phyloP scores from a whole-genome alignment of 2,797 vertebrate species.

The Astyanax mexicanus region DNA sequence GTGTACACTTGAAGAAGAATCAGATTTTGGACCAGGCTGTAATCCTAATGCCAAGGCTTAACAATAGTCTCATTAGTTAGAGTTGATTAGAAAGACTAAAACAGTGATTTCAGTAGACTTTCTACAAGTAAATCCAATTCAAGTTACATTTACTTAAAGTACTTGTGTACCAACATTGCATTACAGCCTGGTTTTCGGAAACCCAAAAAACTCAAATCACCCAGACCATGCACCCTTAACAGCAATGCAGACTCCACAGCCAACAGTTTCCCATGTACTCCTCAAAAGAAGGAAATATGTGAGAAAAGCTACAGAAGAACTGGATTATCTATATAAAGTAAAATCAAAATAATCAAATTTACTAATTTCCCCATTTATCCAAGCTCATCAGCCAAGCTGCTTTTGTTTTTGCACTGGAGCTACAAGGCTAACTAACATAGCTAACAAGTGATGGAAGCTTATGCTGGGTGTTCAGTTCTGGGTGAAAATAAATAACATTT shows the following conservation, averaged over 20 bases:
- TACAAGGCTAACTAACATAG: neutral
- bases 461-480: no score
- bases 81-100: no score
- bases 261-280: neutral
- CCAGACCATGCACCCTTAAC: conserved; percentile 73
- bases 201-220: conserved; percentile 20
- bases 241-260: conserved; percentile 73
- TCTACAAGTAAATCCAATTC: no score
- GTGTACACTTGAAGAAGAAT: neutral
- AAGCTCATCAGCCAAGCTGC: neutral
- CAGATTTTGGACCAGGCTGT: neutral
- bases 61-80: no score
- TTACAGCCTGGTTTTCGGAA: neutral
- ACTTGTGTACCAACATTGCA: neutral
- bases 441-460: no score
- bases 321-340: no score
- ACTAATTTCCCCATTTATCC: no score
- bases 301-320: neutral
- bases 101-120: no score
- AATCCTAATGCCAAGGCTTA: neutral
- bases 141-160: no score
- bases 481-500: no score
- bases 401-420: neutral
- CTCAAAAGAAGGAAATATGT: neutral
- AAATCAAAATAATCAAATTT: no score